Percentiles rank a stretch among this genome's conserved stretches.
phyloP scores from a whole-genome alignment of 2,797 vertebrate genomes.

The Paramormyrops hopkinsi region DNA sequence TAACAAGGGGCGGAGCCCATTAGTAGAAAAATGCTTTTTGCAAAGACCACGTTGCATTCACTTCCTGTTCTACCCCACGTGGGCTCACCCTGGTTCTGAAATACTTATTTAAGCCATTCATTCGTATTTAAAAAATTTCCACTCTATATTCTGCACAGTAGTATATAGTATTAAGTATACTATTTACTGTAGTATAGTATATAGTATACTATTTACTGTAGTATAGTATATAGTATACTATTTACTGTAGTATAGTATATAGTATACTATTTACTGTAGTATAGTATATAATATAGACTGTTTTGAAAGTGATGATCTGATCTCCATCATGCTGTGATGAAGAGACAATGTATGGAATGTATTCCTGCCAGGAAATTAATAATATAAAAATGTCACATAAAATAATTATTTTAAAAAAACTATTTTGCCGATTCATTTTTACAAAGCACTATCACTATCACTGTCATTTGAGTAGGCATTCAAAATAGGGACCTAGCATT shows the following conservation, averaged over 20 bases:
- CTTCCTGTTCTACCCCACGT: neutral
- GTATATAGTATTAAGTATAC: neutral
- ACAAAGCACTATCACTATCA: conserved; percentile 15
- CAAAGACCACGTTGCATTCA: neutral
- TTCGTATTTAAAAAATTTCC: neutral
- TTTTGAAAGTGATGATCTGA: neutral
- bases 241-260: neutral
- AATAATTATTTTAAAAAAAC: neutral
- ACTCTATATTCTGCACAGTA: neutral
- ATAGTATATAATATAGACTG: neutral
- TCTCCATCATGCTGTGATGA: neutral
- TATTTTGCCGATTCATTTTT: neutral
- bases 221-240: neutral
- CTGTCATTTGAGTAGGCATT: conserved; percentile 7
- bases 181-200: neutral
- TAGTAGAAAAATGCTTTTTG: neutral
- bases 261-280: neutral
- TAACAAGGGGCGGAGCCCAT: neutral
- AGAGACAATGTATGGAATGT: neutral
- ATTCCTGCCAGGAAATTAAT: neutral
- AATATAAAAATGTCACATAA: neutral
- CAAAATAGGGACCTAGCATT: conserved; percentile 21
- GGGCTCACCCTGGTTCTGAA: neutral
- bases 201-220: neutral
- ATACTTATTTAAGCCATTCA: neutral